phyloP scores from a whole-genome alignment of 2,888 invertebrate species.

The Melanotus villosus region DNA sequence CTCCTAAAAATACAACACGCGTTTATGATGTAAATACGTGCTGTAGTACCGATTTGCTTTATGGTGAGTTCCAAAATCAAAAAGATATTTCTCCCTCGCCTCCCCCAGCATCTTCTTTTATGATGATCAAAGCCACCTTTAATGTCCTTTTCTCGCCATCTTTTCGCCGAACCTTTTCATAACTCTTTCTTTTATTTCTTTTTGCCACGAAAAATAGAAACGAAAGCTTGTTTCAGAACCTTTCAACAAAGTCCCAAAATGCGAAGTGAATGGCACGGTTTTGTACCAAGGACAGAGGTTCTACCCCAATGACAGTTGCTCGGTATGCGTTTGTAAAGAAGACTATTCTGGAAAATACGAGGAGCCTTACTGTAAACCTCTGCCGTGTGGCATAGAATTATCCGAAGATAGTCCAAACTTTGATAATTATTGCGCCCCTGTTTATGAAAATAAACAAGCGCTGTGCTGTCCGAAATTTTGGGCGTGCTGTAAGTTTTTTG shows the following conservation, averaged over 20 bases:
- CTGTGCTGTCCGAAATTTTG: slow-evolving; percentile 47
- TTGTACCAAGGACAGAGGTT: slow-evolving; percentile 50
- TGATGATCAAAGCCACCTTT: too few species aligned
- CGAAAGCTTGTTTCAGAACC: too few species aligned
- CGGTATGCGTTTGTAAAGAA: slow-evolving; percentile 48
- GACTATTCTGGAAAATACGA: slow-evolving; percentile 48
- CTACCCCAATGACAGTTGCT: slow-evolving; percentile 45
- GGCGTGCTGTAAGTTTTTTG: slow-evolving; percentile 14
- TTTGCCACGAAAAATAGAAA: too few species aligned
- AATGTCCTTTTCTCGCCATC: too few species aligned
- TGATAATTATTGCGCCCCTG: slow-evolving; percentile 46
- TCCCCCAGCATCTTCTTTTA: too few species aligned
- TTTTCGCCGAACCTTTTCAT: too few species aligned
- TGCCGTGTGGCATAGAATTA: slow-evolving; percentile 49
- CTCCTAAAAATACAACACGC: too few species aligned
- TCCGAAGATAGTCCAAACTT: slow-evolving; percentile 34
- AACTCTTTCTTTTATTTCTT: too few species aligned
- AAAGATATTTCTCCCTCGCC: too few species aligned
- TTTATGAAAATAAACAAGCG: slow-evolving; percentile 32
- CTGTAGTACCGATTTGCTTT: too few species aligned
- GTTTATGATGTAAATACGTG: too few species aligned
- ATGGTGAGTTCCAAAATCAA: too few species aligned
- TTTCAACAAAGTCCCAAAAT: slow-evolving; percentile 10
- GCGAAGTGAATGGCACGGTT: slow-evolving; percentile 45
- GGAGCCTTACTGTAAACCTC: slow-evolving; percentile 48